These are phyloP conservation scores for Penelope pileata DNA, from an alignment of 2,113 vertebrate species.

Conservation along the genomic window DNA sequence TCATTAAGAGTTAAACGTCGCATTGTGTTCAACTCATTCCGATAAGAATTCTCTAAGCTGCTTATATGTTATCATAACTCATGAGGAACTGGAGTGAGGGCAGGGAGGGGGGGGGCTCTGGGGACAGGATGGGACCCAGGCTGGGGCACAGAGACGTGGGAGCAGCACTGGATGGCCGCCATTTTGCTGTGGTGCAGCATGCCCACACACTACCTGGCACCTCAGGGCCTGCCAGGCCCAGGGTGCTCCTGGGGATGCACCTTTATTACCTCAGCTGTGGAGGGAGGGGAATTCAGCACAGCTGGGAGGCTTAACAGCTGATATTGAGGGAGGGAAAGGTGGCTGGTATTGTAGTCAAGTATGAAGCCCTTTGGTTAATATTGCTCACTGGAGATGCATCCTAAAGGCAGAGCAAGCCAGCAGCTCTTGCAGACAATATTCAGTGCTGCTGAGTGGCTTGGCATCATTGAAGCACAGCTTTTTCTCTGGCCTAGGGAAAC, in stretches of 20 bases:
- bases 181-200: background rate
- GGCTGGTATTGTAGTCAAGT: background rate
- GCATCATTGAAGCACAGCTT: background rate
- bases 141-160: background rate
- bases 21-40: constrained; percentile 47
- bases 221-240: background rate
- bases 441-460: background rate
- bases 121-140: background rate
- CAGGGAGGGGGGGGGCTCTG: background rate
- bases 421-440: background rate
- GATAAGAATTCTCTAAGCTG: constrained; percentile 72
- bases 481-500: background rate
- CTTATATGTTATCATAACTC: constrained; percentile 69
- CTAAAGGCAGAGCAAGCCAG: background rate
- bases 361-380: background rate
- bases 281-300: background rate
- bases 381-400: background rate
- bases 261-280: background rate
- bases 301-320: background rate
- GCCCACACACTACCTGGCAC: background rate
- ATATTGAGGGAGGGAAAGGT: background rate
- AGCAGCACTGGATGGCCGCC: background rate
- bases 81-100: background rate
- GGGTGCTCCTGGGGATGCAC: background rate
- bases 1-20: constrained; percentile 69